A percentile compares a stretch with the other conserved stretches of the same genome.
These are phyloP conservation scores for Graptemys geographica DNA, from an alignment of 2,797 vertebrate species.

Conservation along the genomic window DNA sequence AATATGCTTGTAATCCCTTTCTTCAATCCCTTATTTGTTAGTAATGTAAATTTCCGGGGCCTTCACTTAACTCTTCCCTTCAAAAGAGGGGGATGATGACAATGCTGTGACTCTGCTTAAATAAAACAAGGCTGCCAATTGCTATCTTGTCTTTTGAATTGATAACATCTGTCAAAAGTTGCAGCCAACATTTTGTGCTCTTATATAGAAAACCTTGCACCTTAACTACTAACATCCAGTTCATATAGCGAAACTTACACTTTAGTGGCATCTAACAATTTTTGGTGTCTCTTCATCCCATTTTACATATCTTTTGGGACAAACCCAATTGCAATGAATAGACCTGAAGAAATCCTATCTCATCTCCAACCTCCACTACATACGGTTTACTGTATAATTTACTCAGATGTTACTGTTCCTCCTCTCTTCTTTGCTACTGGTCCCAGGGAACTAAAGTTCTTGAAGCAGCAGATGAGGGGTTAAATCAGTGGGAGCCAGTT, in stretches of 20 bases:
- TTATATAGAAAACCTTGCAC: not conserved
- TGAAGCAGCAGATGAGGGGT: conserved; percentile 62
- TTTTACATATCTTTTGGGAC: not conserved
- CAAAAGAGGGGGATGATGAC: conserved; percentile 59
- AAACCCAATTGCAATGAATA: not conserved
- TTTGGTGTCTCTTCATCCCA: not conserved
- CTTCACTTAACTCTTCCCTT: conserved; percentile 74
- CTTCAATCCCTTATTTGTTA: conserved; percentile 71
- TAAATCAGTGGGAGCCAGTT: not conserved
- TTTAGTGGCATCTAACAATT: too few relatives aligned
- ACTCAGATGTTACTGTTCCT: not conserved
- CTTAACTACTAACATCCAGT: conserved; percentile 30
- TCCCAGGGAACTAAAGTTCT: conserved; percentile 35
- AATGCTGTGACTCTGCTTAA: conserved; percentile 76
- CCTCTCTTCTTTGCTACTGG: not conserved
- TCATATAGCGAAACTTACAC: not conserved
- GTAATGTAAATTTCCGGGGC: conserved; percentile 78
- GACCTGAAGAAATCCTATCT: not conserved
- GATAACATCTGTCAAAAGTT: conserved; percentile 59
- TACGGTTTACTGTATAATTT: not conserved
- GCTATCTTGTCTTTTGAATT: conserved; percentile 64
- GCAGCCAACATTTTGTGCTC: not conserved
- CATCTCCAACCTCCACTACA: not conserved
- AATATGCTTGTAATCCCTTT: conserved; percentile 77
- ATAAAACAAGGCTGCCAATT: conserved; percentile 81